Conservation (phyloP, 2,797 vertebrate species). For the Psittacula echo region DNA sequence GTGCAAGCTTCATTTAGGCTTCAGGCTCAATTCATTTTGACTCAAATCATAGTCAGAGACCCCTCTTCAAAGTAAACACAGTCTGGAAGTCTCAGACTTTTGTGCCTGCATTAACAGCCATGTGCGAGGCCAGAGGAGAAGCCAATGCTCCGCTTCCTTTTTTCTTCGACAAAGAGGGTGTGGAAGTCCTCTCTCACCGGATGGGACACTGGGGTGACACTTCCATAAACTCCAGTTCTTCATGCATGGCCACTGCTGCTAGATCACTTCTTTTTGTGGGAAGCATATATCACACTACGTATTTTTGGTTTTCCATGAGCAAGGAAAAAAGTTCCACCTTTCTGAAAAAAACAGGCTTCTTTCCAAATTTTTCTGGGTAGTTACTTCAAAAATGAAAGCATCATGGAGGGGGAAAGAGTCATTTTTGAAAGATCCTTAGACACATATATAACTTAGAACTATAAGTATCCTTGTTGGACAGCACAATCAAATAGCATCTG, state of each 20-base stretch:
- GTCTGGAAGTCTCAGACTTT: background rate
- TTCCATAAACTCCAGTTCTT: background rate
- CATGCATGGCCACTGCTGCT: background rate
- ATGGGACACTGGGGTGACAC: background rate
- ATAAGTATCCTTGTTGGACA: background rate
- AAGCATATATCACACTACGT: background rate
- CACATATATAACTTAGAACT: background rate
- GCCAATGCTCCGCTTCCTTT: background rate
- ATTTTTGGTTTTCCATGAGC: background rate
- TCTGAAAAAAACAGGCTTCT: background rate
- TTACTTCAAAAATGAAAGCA: background rate
- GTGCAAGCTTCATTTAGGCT: background rate
- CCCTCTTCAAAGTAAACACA: background rate
- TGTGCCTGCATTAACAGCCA: rapidly evolving
- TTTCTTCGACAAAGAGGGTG: background rate
- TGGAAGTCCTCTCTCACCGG: background rate
- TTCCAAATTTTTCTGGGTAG: background rate
- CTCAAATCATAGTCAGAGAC: background rate
- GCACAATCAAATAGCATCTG: background rate
- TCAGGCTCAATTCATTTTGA: background rate
- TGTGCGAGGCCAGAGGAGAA: background rate
- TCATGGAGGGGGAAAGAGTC: rapidly evolving
- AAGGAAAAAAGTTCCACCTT: background rate
- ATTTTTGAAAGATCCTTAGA: background rate
- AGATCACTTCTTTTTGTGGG: background rate